Percentiles rank a stretch among this genome's conserved stretches.
Evolutionary conservation across 2,888 invertebrate genomes (phyloP).

Genomic region (Catocala fraxini): DNA sequence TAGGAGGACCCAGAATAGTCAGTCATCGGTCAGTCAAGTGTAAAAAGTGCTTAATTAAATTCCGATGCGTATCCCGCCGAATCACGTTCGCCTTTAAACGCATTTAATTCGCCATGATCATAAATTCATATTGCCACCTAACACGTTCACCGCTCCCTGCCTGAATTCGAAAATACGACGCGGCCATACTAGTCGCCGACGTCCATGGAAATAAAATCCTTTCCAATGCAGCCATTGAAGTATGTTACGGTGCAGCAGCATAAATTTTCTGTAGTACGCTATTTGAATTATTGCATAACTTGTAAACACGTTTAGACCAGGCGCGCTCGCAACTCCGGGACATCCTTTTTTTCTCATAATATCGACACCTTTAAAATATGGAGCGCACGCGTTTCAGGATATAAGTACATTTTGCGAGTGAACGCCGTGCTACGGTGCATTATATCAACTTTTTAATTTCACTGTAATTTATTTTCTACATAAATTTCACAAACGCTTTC

Average conservation of each 20-base stretch:
- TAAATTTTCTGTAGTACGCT: constrained; percentile 82
- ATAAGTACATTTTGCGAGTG: constrained; percentile 43
- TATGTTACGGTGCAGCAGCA: constrained; percentile 82
- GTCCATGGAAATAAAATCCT: constrained; percentile 84
- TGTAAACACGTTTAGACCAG: constrained; percentile 83
- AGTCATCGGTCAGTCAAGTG: constrained; percentile 57
- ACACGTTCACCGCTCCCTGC: constrained; percentile 71
- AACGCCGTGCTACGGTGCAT: constrained; percentile 27
- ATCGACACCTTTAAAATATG: constrained; percentile 65
- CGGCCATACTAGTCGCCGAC: constrained; percentile 63
- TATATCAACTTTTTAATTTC: constrained; percentile 34
- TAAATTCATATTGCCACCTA: constrained; percentile 83
- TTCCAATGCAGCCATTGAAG: constrained; percentile 84
- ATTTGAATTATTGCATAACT: constrained; percentile 86
- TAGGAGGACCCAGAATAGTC: constrained; percentile 26
- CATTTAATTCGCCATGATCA: constrained; percentile 80
- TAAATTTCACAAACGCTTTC: neutral
- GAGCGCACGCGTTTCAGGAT: constrained; percentile 56
- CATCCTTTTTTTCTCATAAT: constrained; percentile 69
- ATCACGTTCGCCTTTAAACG: constrained; percentile 74
- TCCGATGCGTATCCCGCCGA: constrained; percentile 68
- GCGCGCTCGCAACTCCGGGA: constrained; percentile 66
- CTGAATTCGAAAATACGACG: constrained; percentile 77
- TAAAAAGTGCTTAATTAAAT: constrained; percentile 76
- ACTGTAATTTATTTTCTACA: constrained; percentile 11